Base-by-base conservation (phyloP, 2,888 invertebrate genomes). In the Sinopyrophorus schimmeli region DNA sequence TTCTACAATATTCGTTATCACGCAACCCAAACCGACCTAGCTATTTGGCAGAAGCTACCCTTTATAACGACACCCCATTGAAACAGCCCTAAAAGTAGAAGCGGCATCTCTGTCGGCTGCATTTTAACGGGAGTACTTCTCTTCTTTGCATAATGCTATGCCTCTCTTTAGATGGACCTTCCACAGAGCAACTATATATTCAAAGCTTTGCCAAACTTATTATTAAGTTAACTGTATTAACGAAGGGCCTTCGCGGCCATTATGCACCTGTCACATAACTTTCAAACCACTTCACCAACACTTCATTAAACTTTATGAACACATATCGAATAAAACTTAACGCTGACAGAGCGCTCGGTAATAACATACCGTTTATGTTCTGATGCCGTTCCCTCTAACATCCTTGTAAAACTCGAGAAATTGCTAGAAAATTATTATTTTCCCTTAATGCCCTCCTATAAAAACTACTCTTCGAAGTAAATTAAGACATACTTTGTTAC, bases 241-340 rank as follows among this genome's bases (percentile, higher is more conserved):
- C 23, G 28, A 23, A 39, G 49, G 43, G 27, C 32, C 32, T 39
- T n/a, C 14, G 28, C 32, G 21, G 23, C 32, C 44, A 44, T 43
- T 44, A 49, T 49, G 34, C 42, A 48, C 37, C 42, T 37, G 48
- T 48, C 48, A 48, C 41, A 38, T 48, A 41, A 48, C 27, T 44
- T 42, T 42, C 23, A 24, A 48, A 42, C 37, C 35, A 42, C 35
- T 48, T 47, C 47, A 37, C 30, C 40, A 16, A 26, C 47, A 47
- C 47, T 40, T 48, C 48, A 37, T 48, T 48, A 48, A 31, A 39
- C 21, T 38, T 38, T 31, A 39, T 26, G 38, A 7, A 20, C 42
- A 26, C 9, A 26, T 17, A 39, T 39, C 16, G 38, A 39, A 39
- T 46, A 46, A 44, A 46, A 39, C 38, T 12, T 46, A 46, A 39